Evolutionary conservation across 1,140 invertebrate species (phyloP).

Genomic region (Lycorma delicatula): DNA sequence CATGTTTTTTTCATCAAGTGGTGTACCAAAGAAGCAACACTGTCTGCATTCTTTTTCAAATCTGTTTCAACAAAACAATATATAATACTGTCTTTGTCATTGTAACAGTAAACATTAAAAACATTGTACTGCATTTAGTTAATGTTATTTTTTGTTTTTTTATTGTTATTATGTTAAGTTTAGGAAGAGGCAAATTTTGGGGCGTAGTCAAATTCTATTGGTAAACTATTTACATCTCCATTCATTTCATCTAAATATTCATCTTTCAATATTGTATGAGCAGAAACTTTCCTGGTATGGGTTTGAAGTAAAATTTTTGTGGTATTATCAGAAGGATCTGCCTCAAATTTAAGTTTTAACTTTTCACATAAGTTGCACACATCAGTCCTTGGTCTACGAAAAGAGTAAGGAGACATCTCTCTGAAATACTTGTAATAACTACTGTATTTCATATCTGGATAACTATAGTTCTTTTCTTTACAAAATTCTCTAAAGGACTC

Average conservation of each 20-base stretch:
- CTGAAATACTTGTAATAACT: neutral
- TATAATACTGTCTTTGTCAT: neutral
- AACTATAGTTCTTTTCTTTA: neutral
- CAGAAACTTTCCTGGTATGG: neutral
- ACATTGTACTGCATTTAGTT: too few relatives aligned
- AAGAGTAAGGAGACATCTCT: neutral
- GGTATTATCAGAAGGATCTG: neutral
- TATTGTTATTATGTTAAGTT: neutral
- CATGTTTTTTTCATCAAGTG: neutral
- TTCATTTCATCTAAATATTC: neutral
- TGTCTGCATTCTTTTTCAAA: neutral
- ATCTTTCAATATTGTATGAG: neutral
- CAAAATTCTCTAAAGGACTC: neutral
- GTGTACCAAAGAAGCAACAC: neutral
- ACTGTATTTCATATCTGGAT: neutral
- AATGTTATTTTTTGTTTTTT: too few relatives aligned
- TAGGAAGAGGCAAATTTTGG: conserved; percentile 1
- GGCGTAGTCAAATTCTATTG: neutral
- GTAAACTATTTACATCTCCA: neutral
- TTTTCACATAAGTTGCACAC: neutral
- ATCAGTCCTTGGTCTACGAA: neutral
- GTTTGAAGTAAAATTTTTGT: neutral
- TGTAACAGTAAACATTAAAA: neutral
- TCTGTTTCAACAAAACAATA: neutral
- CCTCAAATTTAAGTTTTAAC: neutral